These are phyloP conservation scores for Hippocampus abdominalis DNA, from an alignment of 2,113 vertebrate species.

Conservation along the genomic window DNA sequence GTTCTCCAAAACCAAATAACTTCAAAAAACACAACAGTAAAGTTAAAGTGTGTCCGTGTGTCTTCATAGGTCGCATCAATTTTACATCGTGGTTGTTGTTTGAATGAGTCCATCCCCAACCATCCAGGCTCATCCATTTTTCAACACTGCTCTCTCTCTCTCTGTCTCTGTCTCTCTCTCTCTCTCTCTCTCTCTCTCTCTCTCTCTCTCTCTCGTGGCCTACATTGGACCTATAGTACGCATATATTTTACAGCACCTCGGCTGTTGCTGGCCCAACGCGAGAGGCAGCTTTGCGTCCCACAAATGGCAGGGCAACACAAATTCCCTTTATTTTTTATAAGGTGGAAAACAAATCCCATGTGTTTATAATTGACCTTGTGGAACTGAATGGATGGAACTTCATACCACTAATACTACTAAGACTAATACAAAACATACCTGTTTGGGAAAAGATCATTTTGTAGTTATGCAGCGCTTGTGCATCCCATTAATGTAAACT, in stretches of 20 bases:
- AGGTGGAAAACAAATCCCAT: neutral
- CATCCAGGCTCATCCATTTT: slow-evolving; percentile 40
- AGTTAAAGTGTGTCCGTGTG: slow-evolving; percentile 25
- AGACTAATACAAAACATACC: slow-evolving; percentile 4
- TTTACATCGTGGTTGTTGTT: slow-evolving; percentile 33
- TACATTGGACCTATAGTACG: slow-evolving; percentile 5
- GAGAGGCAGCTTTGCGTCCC: slow-evolving; percentile 2
- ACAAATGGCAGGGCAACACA: slow-evolving; percentile 12
- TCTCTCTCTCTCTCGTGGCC: slow-evolving; percentile 6
- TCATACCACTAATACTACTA: neutral
- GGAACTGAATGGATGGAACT: neutral
- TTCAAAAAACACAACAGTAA: slow-evolving; percentile 51
- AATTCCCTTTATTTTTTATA: slow-evolving; percentile 23
- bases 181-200: neutral
- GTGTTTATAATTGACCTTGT: neutral
- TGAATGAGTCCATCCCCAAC: slow-evolving; percentile 26
- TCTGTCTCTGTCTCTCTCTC: too few relatives aligned
- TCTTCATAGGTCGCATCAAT: slow-evolving; percentile 33
- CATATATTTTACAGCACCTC: slow-evolving; percentile 43
- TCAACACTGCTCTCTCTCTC: slow-evolving; percentile 18
- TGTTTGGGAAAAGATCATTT: slow-evolving; percentile 16
- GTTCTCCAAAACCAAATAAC: slow-evolving; percentile 56
- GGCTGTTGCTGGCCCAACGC: slow-evolving; percentile 10
- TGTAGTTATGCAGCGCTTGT: slow-evolving; percentile 26
- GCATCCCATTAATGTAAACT: slow-evolving; percentile 28